Evolutionary conservation across 53 echinoderm and acorn worm species (phyloP).

Genomic region (Henricia sp.): DNA sequence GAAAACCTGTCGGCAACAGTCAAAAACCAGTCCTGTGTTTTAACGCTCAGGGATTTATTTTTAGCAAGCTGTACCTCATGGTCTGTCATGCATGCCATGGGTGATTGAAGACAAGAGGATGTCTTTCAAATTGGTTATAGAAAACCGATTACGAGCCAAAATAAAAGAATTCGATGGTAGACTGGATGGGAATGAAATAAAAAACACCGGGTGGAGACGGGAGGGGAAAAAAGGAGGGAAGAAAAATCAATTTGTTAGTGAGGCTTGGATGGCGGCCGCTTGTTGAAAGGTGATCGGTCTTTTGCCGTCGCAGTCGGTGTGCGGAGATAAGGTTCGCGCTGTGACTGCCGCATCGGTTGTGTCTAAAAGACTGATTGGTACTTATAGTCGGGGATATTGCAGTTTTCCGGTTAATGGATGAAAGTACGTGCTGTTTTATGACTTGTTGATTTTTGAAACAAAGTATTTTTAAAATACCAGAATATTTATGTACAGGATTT

Average conservation of each 20-base stretch:
- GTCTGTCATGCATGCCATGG: no score
- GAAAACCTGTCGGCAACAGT: background rate
- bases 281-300: background rate
- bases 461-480: no score
- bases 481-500: no score
- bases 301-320: constrained; percentile 18
- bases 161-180: constrained; percentile 30
- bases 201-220: background rate
- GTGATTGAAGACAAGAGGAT: constrained; percentile 43
- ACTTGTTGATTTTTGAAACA: no score
- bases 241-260: constrained; percentile 45
- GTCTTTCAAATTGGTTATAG: constrained; percentile 49
- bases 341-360: background rate
- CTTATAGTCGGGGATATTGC: no score
- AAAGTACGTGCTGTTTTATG: no score
- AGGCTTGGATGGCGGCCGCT: constrained; percentile 25
- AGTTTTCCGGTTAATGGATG: no score
- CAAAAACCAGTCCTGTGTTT: no score
- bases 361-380: no score
- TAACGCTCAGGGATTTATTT: no score
- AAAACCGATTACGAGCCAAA: constrained; percentile 57
- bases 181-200: background rate
- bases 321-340: background rate
- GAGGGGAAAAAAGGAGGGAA: background rate
- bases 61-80: no score